Evolutionary conservation across 2,888 invertebrate species (phyloP), one percentile per base, ranked within the genome.

Genomic region (Noctua janthe): DNA sequence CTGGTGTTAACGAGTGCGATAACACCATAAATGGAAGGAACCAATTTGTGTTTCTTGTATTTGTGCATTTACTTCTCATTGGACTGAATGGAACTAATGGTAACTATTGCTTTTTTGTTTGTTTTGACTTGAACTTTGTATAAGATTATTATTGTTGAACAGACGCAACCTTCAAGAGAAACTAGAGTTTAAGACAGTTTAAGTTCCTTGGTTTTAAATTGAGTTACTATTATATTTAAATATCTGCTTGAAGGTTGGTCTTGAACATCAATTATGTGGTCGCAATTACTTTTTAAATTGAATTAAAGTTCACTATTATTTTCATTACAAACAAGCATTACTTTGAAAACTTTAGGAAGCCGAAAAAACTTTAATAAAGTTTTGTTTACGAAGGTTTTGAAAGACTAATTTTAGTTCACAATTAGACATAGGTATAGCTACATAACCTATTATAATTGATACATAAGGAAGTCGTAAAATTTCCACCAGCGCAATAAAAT

Each of bases 51-150:
- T 95, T 94, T 94, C 94, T 97, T 89, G 95, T 97, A 93, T 94
- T 97, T 93, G 97, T 97, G 95, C 97, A 97, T 95, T 95, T 97
- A 91, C 94, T 97, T 90, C 95, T 97, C 91, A 96, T 97, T 94
- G 96, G 97, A 95, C 95, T 97, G 92, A 96, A 97, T 93, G 97
- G 97, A 90, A 97, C 97, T 85, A 97, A 97, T 96, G 97, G 97
- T 97, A 95, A 95, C 89, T 94, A 92, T 92, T 76, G 64, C 17
- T 82, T 87, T 81, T 85, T 89, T 82, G 71, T 87, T 82, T 84
- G 80, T 85, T 88, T 82, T 69, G 23, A 67, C 47, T 82, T 76
- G 66, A 81, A 85, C 71, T 81, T 76, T 85, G 88, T 72, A 80
- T 74, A 62, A 51, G 56, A 79, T 78, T 76, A 84, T 76, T 69